phyloP scores from a whole-genome alignment of 2,797 vertebrate species.

The Percopsis omiscomaycus region DNA sequence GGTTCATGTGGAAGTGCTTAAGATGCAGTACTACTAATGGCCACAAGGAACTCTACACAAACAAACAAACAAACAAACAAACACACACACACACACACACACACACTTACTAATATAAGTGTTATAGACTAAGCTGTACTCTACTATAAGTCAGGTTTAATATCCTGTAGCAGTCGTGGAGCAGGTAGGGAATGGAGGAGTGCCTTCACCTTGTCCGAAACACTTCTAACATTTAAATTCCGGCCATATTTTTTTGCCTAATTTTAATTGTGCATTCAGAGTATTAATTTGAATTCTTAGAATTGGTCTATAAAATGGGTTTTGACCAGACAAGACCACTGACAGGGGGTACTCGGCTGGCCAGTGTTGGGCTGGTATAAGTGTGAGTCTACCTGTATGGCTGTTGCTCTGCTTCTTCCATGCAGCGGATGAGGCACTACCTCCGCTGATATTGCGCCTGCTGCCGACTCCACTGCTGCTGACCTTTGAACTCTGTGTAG shows the following conservation, averaged over 20 bases:
- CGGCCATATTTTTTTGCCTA: constrained; percentile 19
- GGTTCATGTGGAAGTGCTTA: too few relatives aligned
- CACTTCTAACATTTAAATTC: constrained; percentile 38
- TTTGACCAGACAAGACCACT: constrained; percentile 68
- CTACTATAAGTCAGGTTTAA: too few relatives aligned
- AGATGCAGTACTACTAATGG: constrained; percentile 12
- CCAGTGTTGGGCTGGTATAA: constrained; percentile 55
- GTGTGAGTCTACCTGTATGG: constrained; percentile 83
- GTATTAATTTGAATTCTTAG: background rate
- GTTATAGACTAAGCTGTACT: constrained; percentile 25
- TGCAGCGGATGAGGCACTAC: constrained; percentile 79
- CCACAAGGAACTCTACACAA: background rate
- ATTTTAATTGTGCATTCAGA: too few relatives aligned
- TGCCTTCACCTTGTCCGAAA: constrained; percentile 61
- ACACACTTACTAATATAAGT: background rate
- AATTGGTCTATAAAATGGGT: constrained; percentile 31
- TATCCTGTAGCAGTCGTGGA: background rate
- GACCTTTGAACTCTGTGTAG: constrained; percentile 83
- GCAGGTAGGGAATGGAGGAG: constrained; percentile 18
- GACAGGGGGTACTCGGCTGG: constrained; percentile 61
- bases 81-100: constrained; percentile 19
- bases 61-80: constrained; percentile 33
- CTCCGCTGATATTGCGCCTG: constrained; percentile 77
- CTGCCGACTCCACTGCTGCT: constrained; percentile 73
- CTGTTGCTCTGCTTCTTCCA: constrained; percentile 90